phyloP scores from a whole-genome alignment of 2,888 invertebrate species.

The Sacculina carcini region DNA sequence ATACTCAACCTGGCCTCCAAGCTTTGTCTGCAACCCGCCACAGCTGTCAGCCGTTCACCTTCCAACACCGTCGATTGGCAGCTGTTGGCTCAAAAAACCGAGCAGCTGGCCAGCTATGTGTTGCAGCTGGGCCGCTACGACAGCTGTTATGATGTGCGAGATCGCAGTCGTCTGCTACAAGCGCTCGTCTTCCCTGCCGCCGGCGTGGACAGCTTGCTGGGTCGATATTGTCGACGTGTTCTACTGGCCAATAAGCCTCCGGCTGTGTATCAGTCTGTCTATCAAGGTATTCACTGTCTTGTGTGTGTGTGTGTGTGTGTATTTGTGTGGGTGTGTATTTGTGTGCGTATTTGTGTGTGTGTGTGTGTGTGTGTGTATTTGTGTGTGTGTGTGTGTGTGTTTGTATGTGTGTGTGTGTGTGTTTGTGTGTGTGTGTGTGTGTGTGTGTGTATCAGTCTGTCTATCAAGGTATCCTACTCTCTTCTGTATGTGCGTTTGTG shows the following conservation, averaged over 20 bases:
- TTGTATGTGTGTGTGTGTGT: too few relatives aligned
- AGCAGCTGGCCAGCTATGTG: slow-evolving; percentile 68
- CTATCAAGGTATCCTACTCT: background rate
- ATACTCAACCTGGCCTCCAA: slow-evolving; percentile 83
- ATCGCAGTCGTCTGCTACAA: slow-evolving; percentile 67
- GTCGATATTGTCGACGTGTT: slow-evolving; percentile 46
- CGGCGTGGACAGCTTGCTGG: slow-evolving; percentile 27
- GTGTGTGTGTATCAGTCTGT: too few relatives aligned
- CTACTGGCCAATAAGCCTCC: slow-evolving; percentile 82
- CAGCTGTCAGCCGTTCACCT: too few relatives aligned
- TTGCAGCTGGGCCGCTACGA: slow-evolving; percentile 28
- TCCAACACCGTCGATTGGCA: slow-evolving; percentile 66
- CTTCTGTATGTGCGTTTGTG: too few relatives aligned
- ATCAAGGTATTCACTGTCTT: slow-evolving; percentile 33
- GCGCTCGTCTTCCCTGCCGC: slow-evolving; percentile 39
- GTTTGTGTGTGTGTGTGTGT: too few relatives aligned
- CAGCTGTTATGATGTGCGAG: slow-evolving; percentile 27
- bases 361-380: slow-evolving; percentile 38
- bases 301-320: too few relatives aligned
- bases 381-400: too few relatives aligned
- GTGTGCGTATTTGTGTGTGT: background rate
- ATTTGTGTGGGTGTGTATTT: too few relatives aligned
- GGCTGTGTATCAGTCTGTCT: slow-evolving; percentile 59
- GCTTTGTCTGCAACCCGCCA: slow-evolving; percentile 56
- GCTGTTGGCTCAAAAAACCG: too few relatives aligned